Evolutionary conservation across 1,140 invertebrate species (phyloP).

Genomic region (Drosophila pectinifera): DNA sequence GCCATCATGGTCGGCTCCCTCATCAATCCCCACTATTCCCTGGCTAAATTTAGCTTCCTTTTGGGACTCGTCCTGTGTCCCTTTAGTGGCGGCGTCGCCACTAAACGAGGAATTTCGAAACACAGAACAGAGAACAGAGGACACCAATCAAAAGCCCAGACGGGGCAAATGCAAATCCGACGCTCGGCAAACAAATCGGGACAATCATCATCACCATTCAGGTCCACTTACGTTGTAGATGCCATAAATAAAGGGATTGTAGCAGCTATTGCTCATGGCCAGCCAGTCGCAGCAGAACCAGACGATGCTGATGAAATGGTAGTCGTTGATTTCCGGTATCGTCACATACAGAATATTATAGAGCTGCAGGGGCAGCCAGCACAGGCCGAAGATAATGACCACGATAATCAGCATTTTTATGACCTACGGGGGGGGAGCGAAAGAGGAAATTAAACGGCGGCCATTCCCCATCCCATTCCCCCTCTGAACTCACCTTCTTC

Average conservation of each 20-base stretch:
- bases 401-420: constrained; percentile 94
- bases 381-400: constrained; percentile 91
- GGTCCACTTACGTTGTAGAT: constrained; percentile 91
- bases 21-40: constrained; percentile 28
- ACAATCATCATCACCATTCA: constrained; percentile 17
- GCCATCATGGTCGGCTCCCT: constrained; percentile 7
- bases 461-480: constrained; percentile 73
- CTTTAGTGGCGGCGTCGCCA: constrained; percentile 13
- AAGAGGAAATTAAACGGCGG: constrained; percentile 25
- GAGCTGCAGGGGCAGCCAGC: constrained; percentile 92
- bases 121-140: constrained; percentile 20
- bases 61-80: background rate
- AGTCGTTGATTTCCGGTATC: constrained; percentile 90
- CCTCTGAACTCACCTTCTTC: constrained; percentile 87
- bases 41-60: constrained; percentile 27
- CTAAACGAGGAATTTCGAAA: constrained; percentile 10
- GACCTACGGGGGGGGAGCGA: constrained; percentile 86
- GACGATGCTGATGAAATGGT: constrained; percentile 91
- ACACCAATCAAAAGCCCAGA: constrained; percentile 24
- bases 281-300: constrained; percentile 94
- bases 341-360: constrained; percentile 91
- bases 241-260: constrained; percentile 94
- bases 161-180: constrained; percentile 41
- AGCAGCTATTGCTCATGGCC: constrained; percentile 94
- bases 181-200: constrained; percentile 16